Conservation (phyloP, 2,888 invertebrate genomes). For the Drosophila quinaria region DNA sequence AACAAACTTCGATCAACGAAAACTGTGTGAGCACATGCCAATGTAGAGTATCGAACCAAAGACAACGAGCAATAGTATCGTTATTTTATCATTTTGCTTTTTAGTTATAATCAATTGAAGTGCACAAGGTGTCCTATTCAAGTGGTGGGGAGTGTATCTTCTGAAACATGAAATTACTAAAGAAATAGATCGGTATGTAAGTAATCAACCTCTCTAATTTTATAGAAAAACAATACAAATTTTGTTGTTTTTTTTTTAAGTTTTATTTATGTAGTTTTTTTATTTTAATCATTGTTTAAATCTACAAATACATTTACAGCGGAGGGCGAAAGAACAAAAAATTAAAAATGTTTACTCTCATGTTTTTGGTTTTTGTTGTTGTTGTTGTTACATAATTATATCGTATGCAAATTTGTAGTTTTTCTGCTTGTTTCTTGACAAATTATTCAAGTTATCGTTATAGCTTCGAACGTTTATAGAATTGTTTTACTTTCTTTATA, state of each 20-base stretch:
- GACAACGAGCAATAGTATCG: too few species aligned
- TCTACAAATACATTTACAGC: slow-evolving; percentile 86
- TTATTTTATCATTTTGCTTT: too few species aligned
- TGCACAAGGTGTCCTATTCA: too few species aligned
- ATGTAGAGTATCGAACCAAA: neutral
- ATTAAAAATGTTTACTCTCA: slow-evolving; percentile 82
- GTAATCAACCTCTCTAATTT: neutral
- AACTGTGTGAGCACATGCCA: too few species aligned
- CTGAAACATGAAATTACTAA: too few species aligned
- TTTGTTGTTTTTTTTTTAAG: slow-evolving; percentile 65
- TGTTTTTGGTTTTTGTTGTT: slow-evolving; percentile 71
- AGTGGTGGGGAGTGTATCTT: too few species aligned
- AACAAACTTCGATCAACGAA: too few species aligned
- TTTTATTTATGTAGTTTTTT: slow-evolving; percentile 83
- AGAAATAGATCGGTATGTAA: too few species aligned
- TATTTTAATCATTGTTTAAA: slow-evolving; percentile 85
- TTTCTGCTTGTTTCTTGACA: slow-evolving; percentile 49
- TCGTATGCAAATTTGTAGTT: slow-evolving; percentile 60
- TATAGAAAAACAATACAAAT: neutral
- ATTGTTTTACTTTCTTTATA: slow-evolving; percentile 68
- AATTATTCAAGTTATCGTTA: slow-evolving; percentile 51
- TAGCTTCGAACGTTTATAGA: slow-evolving; percentile 69
- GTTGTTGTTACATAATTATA: slow-evolving; percentile 59
- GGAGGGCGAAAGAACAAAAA: slow-evolving; percentile 86
- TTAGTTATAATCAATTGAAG: too few species aligned